Percentiles rank a stretch among this genome's conserved stretches.
phyloP scores from a whole-genome alignment of 2,113 vertebrate species.

The Sialia sialis region DNA sequence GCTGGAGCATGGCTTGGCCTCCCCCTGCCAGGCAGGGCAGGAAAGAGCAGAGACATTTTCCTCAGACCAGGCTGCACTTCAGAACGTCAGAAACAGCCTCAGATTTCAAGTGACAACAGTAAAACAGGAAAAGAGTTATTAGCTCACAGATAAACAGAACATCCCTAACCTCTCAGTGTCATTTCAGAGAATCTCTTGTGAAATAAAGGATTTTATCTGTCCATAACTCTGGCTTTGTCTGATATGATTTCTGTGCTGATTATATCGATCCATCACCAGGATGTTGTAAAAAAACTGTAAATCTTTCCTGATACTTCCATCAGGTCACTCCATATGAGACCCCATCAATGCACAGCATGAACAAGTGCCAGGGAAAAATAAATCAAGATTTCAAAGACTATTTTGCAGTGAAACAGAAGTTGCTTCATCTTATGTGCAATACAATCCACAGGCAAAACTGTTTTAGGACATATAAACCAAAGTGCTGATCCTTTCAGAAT shows the following conservation, averaged over 20 bases:
- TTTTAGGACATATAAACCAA: background rate
- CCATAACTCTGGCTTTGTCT: background rate
- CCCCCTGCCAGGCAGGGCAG: background rate
- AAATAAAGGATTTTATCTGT: background rate
- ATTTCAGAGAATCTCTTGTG: background rate
- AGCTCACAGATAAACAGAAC: background rate
- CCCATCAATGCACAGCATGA: background rate
- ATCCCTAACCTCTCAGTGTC: background rate
- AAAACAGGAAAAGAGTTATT: slow-evolving; percentile 9
- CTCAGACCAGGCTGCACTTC: background rate
- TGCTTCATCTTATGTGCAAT: background rate
- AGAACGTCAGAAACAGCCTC: background rate
- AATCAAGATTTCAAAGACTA: slow-evolving; percentile 3
- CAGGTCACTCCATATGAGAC: background rate
- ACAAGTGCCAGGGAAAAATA: slow-evolving; percentile 14
- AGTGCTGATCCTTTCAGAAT: background rate
- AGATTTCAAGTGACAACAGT: background rate
- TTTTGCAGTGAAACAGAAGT: background rate
- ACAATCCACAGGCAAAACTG: background rate
- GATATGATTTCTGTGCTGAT: background rate
- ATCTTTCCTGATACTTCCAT: background rate
- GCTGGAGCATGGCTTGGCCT: background rate
- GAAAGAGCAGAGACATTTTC: background rate
- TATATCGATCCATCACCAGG: background rate
- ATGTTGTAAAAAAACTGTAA: background rate